A percentile compares a stretch with the other conserved stretches of the same genome.
phyloP scores from a whole-genome alignment of 2,888 invertebrate species.

The Heliothis peltigera region DNA sequence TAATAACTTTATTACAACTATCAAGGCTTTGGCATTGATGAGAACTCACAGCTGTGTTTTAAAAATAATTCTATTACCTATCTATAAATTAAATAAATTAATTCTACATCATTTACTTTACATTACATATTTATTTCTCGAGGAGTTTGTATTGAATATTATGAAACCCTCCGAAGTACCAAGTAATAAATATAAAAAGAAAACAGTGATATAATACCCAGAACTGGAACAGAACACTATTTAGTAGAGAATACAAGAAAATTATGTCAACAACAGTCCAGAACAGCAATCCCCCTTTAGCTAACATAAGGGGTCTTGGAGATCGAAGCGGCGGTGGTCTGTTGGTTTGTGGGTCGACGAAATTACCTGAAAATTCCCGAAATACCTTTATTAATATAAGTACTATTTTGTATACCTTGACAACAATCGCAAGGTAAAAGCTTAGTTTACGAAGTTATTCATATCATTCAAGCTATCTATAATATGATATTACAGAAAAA shows the following conservation, averaged over 20 bases:
- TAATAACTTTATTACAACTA: conserved; percentile 47
- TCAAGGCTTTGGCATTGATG: conserved; percentile 68
- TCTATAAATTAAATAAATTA: conserved; percentile 33
- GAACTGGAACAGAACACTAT: conserved; percentile 84
- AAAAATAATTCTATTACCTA: conserved; percentile 39
- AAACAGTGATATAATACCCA: conserved; percentile 89
- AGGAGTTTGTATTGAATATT: conserved; percentile 89
- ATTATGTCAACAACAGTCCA: conserved; percentile 91
- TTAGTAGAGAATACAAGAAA: conserved; percentile 82
- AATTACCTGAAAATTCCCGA: conserved; percentile 77
- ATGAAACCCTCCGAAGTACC: conserved; percentile 90
- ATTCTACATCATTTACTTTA: conserved; percentile 9
- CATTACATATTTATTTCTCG: conserved; percentile 61
- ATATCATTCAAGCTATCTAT: too few species aligned
- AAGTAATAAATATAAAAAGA: conserved; percentile 88
- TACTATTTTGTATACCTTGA: background rate
- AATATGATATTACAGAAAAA: too few species aligned
- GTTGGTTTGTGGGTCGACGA: conserved; percentile 74
- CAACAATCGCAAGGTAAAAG: background rate
- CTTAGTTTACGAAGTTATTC: too few species aligned
- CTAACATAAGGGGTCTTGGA: conserved; percentile 72
- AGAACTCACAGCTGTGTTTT: conserved; percentile 73
- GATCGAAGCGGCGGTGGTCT: conserved; percentile 69
- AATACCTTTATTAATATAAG: background rate
- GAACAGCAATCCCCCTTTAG: conserved; percentile 89